Base-by-base conservation (phyloP, 2,113 vertebrate genomes). In the Megalops atlanticus region DNA sequence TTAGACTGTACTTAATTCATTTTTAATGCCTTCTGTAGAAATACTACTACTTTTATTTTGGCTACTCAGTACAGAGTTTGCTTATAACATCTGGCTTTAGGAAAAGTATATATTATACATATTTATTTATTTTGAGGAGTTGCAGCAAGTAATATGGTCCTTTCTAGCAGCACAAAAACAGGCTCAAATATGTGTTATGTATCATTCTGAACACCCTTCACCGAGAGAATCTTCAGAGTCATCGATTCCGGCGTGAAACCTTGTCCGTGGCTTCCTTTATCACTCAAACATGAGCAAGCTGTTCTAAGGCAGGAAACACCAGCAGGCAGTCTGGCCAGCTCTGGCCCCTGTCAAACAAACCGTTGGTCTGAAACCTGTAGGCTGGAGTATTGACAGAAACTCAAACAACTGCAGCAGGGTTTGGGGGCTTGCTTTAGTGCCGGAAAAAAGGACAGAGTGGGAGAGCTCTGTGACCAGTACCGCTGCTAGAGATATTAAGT, bases 201-300 rank as follows among this genome's bases (percentile, higher is more conserved):
- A 71, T 33, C 69, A 21, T 71, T 14, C 27, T 71, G 18, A 35
- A 71, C 33, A 71, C 36, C 5, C 27, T 0, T 71, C 16, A 49
- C n/a, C 45, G 45, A 38, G 36, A 71, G 33, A 16, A 71, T 36
- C 31, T 18, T 0, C 11, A 71, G 15, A 38, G 21, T 47, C 39
- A 31, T 45, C 31, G 27, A 45, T 27, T 27, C 21, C 43, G 12
- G 40, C 12, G n/a, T 45, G n/a, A 18, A 52, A 52, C 45, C 16
- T 4, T 6, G 14, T 45, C 31, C 45, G 33, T 21, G 24, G 31
- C 54, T 31, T 35, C 75, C 45, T 77, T 35, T 77, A 33, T 52
- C 75, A 77, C 27, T 24, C 45, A 49, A 47, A 77, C 75, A 77
- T 21, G 75, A 54, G 45, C 75, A 52, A 49, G 75, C 75, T 54